These are phyloP conservation scores for Acronicta psi DNA, from an alignment of 2,888 invertebrate species.

Conservation along the genomic window DNA sequence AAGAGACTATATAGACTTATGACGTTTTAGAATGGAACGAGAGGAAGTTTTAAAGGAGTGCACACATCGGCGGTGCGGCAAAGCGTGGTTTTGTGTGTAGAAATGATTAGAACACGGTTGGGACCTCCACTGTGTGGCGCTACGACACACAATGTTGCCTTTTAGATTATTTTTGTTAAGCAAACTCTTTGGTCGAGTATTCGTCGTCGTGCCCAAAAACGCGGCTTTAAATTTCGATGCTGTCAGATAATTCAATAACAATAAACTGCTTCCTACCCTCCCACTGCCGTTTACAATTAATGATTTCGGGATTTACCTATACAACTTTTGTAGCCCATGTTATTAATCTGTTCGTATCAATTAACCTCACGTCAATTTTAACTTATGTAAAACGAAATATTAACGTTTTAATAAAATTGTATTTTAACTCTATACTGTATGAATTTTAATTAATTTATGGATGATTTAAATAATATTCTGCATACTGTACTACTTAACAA, in stretches of 20 bases:
- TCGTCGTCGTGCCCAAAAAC: slow-evolving; percentile 24
- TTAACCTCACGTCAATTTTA: slow-evolving; percentile 39
- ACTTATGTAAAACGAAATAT: slow-evolving; percentile 24
- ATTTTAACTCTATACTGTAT: slow-evolving; percentile 9
- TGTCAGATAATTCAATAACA: neutral
- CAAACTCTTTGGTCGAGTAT: slow-evolving; percentile 30
- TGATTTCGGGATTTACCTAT: neutral
- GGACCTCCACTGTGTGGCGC: slow-evolving; percentile 85
- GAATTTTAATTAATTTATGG: slow-evolving; percentile 1
- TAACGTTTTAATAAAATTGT: slow-evolving; percentile 14
- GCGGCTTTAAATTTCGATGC: neutral
- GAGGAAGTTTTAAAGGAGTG: slow-evolving; percentile 73
- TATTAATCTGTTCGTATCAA: slow-evolving; percentile 25
- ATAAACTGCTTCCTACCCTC: too few species aligned
- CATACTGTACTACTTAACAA: neutral
- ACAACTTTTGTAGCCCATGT: neutral
- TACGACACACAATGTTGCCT: slow-evolving; percentile 63
- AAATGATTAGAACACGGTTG: slow-evolving; percentile 77
- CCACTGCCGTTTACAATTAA: neutral
- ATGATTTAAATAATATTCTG: neutral
- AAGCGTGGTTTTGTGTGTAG: slow-evolving; percentile 77
- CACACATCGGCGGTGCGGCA: slow-evolving; percentile 75
- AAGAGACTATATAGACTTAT: slow-evolving; percentile 45
- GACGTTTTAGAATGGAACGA: slow-evolving; percentile 57
- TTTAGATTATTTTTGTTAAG: slow-evolving; percentile 61